Percentiles rank a stretch among this genome's conserved stretches.
phyloP scores from a whole-genome alignment of 2,113 vertebrate genomes.

The Dipodomys stephensi region DNA sequence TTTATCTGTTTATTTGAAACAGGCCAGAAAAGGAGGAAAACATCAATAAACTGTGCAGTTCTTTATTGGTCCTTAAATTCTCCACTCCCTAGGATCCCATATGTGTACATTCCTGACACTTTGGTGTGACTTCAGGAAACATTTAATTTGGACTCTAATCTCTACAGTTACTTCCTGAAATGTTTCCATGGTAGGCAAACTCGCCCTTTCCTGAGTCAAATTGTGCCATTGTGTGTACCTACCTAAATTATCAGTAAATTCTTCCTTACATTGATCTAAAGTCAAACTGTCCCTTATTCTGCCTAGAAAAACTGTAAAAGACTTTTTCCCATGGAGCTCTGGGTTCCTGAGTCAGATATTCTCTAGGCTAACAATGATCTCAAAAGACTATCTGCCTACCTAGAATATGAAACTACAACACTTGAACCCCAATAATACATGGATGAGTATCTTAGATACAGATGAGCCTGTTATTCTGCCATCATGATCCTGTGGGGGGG shows the following conservation, averaged over 20 bases:
- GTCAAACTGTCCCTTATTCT: not conserved
- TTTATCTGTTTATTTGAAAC: not conserved
- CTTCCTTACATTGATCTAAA: not conserved
- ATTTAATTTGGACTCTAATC: not conserved
- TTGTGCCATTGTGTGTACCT: not conserved
- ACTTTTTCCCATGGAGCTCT: not conserved
- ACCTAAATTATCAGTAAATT: not conserved
- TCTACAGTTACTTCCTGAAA: conserved; percentile 8
- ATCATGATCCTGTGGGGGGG: too few relatives aligned
- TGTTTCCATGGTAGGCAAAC: not conserved
- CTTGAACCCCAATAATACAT: not conserved
- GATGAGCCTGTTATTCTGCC: not conserved
- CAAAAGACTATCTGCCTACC: not conserved
- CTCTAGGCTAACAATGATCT: not conserved
- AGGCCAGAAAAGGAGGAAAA: conserved; percentile 34
- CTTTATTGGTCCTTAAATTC: not conserved
- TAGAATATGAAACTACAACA: not conserved
- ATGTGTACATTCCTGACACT: not conserved
- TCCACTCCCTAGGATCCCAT: not conserved
- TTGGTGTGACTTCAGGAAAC: not conserved
- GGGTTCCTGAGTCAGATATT: not conserved
- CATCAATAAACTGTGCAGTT: not conserved
- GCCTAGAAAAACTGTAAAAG: not conserved
- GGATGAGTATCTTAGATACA: not conserved
- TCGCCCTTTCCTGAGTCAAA: not conserved